Evolutionary conservation across 2,797 vertebrate species (phyloP), one percentile per base, ranked within the genome.

Genomic region (Clarias fuscus): DNA sequence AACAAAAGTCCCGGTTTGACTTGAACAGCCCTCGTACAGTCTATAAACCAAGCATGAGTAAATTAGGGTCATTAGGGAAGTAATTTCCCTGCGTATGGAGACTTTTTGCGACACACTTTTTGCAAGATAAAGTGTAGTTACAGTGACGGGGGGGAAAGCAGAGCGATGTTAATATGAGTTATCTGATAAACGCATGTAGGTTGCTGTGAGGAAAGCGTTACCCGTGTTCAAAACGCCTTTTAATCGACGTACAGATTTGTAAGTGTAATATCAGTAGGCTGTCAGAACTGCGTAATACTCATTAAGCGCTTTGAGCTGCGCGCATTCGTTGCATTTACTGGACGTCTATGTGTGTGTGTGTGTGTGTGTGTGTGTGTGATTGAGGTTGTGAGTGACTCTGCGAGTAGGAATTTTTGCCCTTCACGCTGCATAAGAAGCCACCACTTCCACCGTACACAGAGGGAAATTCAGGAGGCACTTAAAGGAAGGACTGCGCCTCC

Each of bases 381-480:
- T 53, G 48, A 53, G 48, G 48, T 53, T 67, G 64, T 56, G 24
- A 3, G 73, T 76, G 24, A 18, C 48, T 59, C 14, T 71, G 76
- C 8, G 48, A 59, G 53, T 71, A 58, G 65, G 65, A 80, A 53
- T 75, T 65, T 82, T 72, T 33, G 58, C 30, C 70, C n/a, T 80
- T 72, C 65, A 82, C 83, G 10, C 61, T 81, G 30, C 59, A 79
- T 73, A 72, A n/a, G 27, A 72, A 76, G 30, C 30, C 18, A 33
- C 5, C 30, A 6, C 76, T 59, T 59, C 76, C 56, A 59, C 22
- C 5, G 37, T 73, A 77, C 75, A 81, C 59, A 67, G 20, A 75
- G 73, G 79, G 79, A 88, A 84, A 87, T 80, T 87, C 37, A 86
- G 77, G 56, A 67, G 65, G 37, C 33, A 20, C 33, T 82, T 72